Percentiles rank a stretch among this genome's conserved stretches.
Evolutionary conservation across 2,888 invertebrate species (phyloP).

Genomic region (Erpobdella octoculata): DNA sequence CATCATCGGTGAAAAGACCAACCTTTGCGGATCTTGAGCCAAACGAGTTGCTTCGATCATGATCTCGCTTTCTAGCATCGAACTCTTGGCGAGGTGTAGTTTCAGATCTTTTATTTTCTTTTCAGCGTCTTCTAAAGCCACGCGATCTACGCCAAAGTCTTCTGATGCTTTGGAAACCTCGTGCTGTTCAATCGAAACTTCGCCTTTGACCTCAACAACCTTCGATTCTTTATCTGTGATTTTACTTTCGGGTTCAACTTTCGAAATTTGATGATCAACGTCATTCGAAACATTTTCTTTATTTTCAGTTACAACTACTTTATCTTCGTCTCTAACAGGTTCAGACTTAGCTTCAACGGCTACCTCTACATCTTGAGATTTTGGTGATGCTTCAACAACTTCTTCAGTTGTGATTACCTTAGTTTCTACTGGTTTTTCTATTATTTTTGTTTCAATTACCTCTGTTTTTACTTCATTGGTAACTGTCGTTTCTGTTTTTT

Average conservation of each 20-base stretch:
- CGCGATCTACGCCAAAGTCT: too few species aligned
- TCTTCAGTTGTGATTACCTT: not conserved
- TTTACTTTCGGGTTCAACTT: not conserved
- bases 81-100: too few species aligned
- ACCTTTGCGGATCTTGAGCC: not conserved
- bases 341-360: not conserved
- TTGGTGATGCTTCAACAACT: not conserved
- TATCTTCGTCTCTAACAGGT: not conserved
- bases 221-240: not conserved
- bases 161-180: not conserved
- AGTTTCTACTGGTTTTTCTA: not conserved
- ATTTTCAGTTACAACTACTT: not conserved
- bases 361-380: not conserved
- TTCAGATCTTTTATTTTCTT: not conserved
- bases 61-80: not conserved
- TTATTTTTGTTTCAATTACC: not conserved
- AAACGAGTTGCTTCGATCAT: not conserved
- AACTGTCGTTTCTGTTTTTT: not conserved
- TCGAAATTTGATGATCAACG: not conserved
- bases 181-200: not conserved
- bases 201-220: not conserved
- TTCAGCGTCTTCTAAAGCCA: not conserved
- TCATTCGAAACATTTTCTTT: not conserved
- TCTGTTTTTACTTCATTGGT: not conserved
- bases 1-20: not conserved